Evolutionary conservation across 1,140 invertebrate genomes (phyloP), one percentile per base, ranked within the genome.

Genomic region (Aphidius ervi): DNA sequence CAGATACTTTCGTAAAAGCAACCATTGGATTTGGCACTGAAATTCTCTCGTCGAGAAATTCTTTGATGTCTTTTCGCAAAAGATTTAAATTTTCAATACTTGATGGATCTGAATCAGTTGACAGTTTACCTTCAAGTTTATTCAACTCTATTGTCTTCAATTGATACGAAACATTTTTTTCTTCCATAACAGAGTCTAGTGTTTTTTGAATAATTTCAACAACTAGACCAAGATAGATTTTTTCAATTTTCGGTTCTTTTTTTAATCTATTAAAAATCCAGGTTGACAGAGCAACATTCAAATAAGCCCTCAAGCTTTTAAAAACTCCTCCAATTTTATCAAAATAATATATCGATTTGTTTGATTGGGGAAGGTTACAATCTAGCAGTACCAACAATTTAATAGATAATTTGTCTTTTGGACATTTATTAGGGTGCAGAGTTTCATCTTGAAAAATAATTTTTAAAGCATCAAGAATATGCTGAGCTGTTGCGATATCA

Each of bases 281-380:
- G 23, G 65, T 67, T 4, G 76, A 52, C 5, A 78, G 40, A 37
- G 67, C 74, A 9, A 71, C 23, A 41, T 76, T 77, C 58, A 79
- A 67, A 61, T 72, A 78, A 47, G 72, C 74, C 5, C 73, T 67
- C 40, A 78, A 61, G 58, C 75, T 78, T 43, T 70, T 66, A 1
- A 64, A 65, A 6, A 67, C 50, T 4, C 31, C 50, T 6, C 4
- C 10, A 5, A 52, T 10, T 9, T 10, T 59, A 39, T 65, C 37
- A 16, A 63, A 62, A 53, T 16, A 40, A 10, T 60, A 59, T 8
- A 77, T 65, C 58, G 67, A 73, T 0, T 57, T 48, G 20, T 63
- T 16, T 23, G 68, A 40, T 0, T 8, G 23, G n/a, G 68, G 58
- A 50, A 64, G 65, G 47, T 59, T 72, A 3, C 20, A 47, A 10